Evolutionary conservation across 2,888 invertebrate species (phyloP).

Genomic region (Unio delphinus): DNA sequence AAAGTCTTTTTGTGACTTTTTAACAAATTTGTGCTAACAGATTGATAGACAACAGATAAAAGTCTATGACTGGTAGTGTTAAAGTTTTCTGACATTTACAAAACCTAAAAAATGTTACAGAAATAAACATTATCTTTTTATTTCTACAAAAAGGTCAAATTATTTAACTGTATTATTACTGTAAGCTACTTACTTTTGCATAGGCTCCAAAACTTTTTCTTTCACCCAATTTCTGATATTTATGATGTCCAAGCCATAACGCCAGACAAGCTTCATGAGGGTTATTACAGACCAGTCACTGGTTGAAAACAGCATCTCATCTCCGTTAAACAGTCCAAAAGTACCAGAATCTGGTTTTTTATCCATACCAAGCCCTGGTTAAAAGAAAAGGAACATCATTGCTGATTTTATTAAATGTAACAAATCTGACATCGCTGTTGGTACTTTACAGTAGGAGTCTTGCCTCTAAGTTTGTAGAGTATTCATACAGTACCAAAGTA

Average conservation of each 20-base stretch:
- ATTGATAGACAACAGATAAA: no score
- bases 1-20: no score
- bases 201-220: conserved; percentile 68
- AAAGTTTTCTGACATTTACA: not conserved
- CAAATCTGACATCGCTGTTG: no score
- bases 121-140: not conserved
- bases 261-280: conserved; percentile 73
- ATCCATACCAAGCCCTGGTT: conserved; percentile 28
- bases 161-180: not conserved
- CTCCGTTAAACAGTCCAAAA: conserved; percentile 75
- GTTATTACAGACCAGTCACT: conserved; percentile 73
- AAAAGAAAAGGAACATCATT: no score
- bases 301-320: conserved; percentile 75
- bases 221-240: conserved; percentile 71
- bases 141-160: not conserved
- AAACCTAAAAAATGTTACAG: not conserved
- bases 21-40: no score
- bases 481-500: no score
- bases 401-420: no score
- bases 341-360: conserved; percentile 18
- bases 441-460: no score
- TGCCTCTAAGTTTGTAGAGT: no score
- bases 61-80: no score
- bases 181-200: conserved; percentile 68
- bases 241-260: conserved; percentile 76